Evolutionary conservation across 2,888 invertebrate species (phyloP), one percentile per base, ranked within the genome.

Genomic region (Piscicola geometra): DNA sequence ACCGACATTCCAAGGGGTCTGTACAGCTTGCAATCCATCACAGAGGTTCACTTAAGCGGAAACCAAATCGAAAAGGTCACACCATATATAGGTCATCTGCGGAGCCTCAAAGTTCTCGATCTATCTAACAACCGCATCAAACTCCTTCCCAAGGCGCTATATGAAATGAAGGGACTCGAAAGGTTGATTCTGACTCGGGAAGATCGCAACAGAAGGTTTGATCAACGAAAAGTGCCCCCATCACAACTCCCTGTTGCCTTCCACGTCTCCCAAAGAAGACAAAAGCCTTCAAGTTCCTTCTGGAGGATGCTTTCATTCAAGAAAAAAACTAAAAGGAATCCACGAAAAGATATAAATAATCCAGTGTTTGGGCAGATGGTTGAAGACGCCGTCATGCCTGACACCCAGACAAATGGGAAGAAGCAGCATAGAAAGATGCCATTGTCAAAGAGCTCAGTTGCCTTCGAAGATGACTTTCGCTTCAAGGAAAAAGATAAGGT

Each of bases 151-250:
- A 80, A 81, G 9, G 80, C 81, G 0, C 78, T 84, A n/a, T 80
- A 83, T 66, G 81, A 83, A 60, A 78, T 85, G 75, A 80, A 78
- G 3, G 80, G 81, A 21, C 81, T 85, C 9, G 82, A 84, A 71
- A 82, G 78, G 52, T 82, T 85, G 77, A 83, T 83, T 76, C 78
- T 84, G 35, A 79, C 80, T 52, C 84, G 83, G 3, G 84, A 84
- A 25, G 25, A 56, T 41, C 41, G 41, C 41, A 41, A 15, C 15
- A 41, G 41, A 41, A 77, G 78, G 80, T 9, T 50, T 80, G 1
- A 76, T 33, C 28, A 5, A 33, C 5, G 71, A 32, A 33, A 50
- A 18, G 30, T 73, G 3, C 15, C 41, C 30, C 33, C 1, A 18
- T 12, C 41, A 69, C 32, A 36, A 47, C n/a, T 30, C 60, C 15